Conservation (phyloP, 2,113 vertebrate species). For the Passer domesticus region DNA sequence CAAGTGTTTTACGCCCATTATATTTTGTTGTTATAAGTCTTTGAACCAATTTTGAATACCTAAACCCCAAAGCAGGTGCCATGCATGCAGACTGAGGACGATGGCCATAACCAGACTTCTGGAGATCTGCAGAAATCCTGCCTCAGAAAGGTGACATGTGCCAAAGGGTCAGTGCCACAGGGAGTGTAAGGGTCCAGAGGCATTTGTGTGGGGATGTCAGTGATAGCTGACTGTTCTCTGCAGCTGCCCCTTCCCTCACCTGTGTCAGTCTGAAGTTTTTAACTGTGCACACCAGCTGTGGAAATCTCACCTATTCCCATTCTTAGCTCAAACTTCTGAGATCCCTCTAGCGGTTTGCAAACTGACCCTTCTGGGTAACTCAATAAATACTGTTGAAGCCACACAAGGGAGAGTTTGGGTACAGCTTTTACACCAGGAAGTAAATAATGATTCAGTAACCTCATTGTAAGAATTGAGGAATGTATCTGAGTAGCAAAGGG, state of each 20-base stretch:
- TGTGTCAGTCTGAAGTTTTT: background rate
- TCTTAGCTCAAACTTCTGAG: background rate
- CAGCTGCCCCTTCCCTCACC: background rate
- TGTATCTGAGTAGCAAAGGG: background rate
- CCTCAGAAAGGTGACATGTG: background rate
- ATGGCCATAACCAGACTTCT: background rate
- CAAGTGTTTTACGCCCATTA: background rate
- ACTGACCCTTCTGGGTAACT: background rate
- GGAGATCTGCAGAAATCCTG: background rate
- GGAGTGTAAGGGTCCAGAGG: background rate
- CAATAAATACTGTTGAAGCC: background rate
- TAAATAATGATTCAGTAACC: background rate
- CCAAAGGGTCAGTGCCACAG: background rate
- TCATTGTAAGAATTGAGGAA: background rate
- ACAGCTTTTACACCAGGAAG: background rate
- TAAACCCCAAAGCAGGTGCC: background rate
- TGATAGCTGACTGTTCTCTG: background rate
- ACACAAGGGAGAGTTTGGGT: background rate
- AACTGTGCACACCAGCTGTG: background rate
- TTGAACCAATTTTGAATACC: background rate
- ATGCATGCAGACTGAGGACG: background rate
- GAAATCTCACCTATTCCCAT: background rate
- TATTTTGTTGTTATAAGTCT: background rate
- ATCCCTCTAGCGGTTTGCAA: background rate
- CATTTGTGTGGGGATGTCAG: background rate